Percentiles rank a stretch among this genome's conserved stretches.
Evolutionary conservation across 2,888 invertebrate species (phyloP).

Genomic region (Tenodera sinensis): DNA sequence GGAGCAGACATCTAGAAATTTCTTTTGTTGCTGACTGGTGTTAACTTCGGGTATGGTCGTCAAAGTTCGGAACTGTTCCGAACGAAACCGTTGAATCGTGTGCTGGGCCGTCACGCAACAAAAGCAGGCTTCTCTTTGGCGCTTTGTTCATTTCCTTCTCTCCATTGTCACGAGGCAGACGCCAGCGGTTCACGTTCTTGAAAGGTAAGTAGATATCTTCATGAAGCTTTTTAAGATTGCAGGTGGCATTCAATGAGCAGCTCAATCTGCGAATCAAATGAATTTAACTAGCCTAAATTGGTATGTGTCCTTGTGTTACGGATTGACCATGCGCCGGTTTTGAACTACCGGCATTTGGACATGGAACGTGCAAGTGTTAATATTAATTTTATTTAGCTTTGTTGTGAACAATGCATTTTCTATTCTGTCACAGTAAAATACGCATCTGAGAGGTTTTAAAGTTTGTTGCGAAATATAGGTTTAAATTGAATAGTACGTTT

Average conservation of each 20-base stretch:
- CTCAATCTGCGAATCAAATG: background rate
- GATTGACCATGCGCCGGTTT: background rate
- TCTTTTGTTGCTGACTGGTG: too few relatives aligned
- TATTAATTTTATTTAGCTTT: background rate
- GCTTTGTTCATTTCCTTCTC: too few relatives aligned
- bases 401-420: background rate
- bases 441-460: background rate
- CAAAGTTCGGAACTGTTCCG: too few relatives aligned
- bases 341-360: background rate
- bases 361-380: background rate
- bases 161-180: too few relatives aligned
- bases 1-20: too few relatives aligned
- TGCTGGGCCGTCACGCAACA: too few relatives aligned
- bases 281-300: background rate
- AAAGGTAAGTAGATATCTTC: background rate
- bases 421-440: background rate
- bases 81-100: too few relatives aligned
- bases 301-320: background rate
- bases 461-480: background rate
- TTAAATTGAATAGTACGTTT: background rate
- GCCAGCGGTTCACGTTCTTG: too few relatives aligned
- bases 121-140: too few relatives aligned
- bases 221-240: background rate
- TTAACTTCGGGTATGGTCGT: too few relatives aligned
- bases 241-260: background rate